A percentile compares a stretch with the other conserved stretches of the same genome.
Conservation (phyloP, 2,888 invertebrate species). For the Acleris emargana region DNA sequence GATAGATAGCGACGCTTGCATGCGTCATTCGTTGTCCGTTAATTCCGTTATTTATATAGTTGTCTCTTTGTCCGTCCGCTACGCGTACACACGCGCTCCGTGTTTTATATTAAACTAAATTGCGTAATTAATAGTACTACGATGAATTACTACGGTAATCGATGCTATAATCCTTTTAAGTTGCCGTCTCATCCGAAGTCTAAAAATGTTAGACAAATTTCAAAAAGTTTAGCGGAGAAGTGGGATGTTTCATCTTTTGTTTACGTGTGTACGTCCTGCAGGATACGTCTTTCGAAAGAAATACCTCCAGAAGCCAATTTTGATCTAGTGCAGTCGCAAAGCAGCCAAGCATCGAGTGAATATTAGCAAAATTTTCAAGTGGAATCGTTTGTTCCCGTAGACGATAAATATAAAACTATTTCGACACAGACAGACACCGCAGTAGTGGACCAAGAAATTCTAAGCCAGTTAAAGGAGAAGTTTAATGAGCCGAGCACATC, state of each 20-base stretch:
- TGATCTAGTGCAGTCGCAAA: background rate
- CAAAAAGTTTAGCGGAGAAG: background rate
- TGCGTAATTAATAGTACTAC: no score
- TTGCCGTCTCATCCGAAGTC: no score
- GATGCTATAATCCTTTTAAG: background rate
- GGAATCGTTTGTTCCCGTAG: background rate
- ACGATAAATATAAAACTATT: background rate
- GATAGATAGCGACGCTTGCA: no score
- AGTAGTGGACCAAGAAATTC: background rate
- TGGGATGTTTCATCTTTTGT: background rate
- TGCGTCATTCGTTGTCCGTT: no score
- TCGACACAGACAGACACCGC: background rate
- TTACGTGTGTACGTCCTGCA: background rate
- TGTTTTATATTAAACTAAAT: no score
- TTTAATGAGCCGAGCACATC: background rate
- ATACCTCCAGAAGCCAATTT: background rate
- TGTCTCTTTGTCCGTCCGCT: no score
- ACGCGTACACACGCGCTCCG: no score
- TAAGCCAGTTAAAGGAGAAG: background rate
- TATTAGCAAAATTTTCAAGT: background rate
- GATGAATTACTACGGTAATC: background rate
- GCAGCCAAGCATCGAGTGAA: background rate
- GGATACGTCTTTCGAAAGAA: background rate
- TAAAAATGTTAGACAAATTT: background rate
- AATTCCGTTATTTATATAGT: no score